These are phyloP conservation scores for Bufo bufo DNA, from an alignment of 2,113 vertebrate genomes.

Conservation along the genomic window DNA sequence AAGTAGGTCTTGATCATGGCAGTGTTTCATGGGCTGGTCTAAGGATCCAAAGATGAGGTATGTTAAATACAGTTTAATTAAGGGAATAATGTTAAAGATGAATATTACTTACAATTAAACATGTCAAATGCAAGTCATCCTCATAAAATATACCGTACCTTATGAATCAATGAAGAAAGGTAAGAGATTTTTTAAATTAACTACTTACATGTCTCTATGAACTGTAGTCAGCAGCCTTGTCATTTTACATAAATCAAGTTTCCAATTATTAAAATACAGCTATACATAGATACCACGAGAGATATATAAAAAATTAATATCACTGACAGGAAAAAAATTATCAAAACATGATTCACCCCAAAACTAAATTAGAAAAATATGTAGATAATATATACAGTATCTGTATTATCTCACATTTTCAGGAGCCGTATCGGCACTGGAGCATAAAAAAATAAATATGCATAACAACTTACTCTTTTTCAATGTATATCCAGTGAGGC, in stretches of 20 bases:
- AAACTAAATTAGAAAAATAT: no score
- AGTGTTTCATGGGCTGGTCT: background rate
- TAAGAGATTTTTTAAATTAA: background rate
- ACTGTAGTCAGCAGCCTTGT: background rate
- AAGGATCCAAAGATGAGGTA: background rate
- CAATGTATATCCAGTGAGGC: no score
- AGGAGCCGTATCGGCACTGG: no score
- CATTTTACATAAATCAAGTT: background rate
- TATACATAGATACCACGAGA: no score
- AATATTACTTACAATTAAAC: background rate
- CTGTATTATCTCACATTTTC: no score
- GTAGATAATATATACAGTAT: no score
- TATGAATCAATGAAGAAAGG: slow-evolving; percentile 9
- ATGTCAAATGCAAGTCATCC: slow-evolving; percentile 23
- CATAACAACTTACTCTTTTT: no score
- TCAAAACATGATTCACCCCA: no score
- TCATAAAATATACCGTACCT: background rate
- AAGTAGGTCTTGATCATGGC: background rate
- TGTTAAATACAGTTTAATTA: slow-evolving; percentile 7
- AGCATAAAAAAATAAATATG: no score
- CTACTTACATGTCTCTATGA: background rate
- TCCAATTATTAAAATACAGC: background rate
- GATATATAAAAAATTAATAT: no score
- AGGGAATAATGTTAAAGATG: background rate
- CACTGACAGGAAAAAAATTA: no score